Base-by-base conservation (phyloP, 1,140 invertebrate genomes). In the Anagrus nilaparvatae region DNA sequence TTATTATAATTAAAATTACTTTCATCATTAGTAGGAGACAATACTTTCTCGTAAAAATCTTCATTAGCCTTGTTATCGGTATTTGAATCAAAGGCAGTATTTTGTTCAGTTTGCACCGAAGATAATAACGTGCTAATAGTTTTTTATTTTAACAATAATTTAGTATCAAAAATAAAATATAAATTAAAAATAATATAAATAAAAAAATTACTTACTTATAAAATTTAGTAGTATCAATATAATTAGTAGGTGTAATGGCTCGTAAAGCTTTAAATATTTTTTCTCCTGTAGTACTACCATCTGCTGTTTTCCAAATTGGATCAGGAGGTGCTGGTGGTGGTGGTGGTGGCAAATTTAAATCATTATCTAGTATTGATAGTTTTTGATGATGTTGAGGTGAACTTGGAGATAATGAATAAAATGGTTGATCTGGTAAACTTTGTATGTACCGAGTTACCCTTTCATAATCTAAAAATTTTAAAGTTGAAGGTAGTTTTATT, bases 181-280 rank as follows among this genome's bases (percentile, higher is more conserved):
- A 16, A 32, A 14, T 19, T 27, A 19, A 16, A 33, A 27, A 30
- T 1, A 2, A 37, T 37, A 16, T 34, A 8, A 19, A 40, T 39
- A 20, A n/a, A 42, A 20, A 32, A 24, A 5, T 17, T 17, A 34
- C 55, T 40, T 43, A 68, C 65, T 67, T 68, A 50, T 63, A 66
- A 56, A 66, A 68, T 37, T 66, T 63, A 19, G 61, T 59, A 19
- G 63, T 60, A 29, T 68, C 64, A 40, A 67, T 65, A 44, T 64
- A 67, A 31, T 61, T 65, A 17, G 65, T 61, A 2, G 63, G 58
- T 1, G 62, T 63, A 18, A 66, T 59, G 5, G 63, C 56, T 47
- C 58, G 55, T 8, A 66, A 48, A 2, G 63, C 62, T 33, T 57
- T 65, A 32, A 69, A 69, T 37, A 69, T 69, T 38, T 54, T 62